Base-by-base conservation (phyloP, 1,140 invertebrate genomes). In the Halesus radiatus region DNA sequence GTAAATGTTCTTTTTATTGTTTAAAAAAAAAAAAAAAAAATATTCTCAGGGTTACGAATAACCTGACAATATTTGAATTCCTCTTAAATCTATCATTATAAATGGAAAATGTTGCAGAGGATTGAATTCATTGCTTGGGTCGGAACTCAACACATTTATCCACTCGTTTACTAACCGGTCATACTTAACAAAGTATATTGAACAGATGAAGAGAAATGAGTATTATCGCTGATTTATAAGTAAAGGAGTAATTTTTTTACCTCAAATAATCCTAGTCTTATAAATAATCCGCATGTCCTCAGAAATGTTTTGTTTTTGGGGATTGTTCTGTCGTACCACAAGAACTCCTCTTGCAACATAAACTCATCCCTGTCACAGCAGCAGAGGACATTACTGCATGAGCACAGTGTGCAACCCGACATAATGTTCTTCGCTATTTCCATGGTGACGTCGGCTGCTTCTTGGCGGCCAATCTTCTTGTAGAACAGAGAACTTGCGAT, bases 251-350 rank as follows among this genome's bases (percentile, higher is more conserved):
- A 32, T 26, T 29, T 8, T 66, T 29, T 26, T 79, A 79, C 77
- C 77, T 79, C 53, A 37, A 56, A 72, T 10, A 64, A 79, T 45
- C 77, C 52, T 2, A 79, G 29, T 15, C 66, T 58, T 3, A 79
- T 72, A 50, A 79, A 79, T n/a, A 79, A 60, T 58, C 53, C 64
- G 6, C 52, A 23, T 10, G 77, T 13, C 22, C 68, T 79, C 20
- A 79, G 16, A 23, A 60, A 79, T 22, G 13, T 50, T 70, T 52
- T 73, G 3, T 16, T 23, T 37, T 58, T 72, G 1, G 77, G 64
- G 22, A 79, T 79, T 6, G 56, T 45, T n/a, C 29, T 32, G 54
- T 78, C 62, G 20, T 58, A 72, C 77, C 77, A 79, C 22, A 79
- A 26, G 18, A 72, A 72, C 50, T 79, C 77, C 26, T 72, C 77